These are phyloP conservation scores for Aphelinus atriplicis DNA, from an alignment of 1,140 invertebrate species.

Conservation along the genomic window DNA sequence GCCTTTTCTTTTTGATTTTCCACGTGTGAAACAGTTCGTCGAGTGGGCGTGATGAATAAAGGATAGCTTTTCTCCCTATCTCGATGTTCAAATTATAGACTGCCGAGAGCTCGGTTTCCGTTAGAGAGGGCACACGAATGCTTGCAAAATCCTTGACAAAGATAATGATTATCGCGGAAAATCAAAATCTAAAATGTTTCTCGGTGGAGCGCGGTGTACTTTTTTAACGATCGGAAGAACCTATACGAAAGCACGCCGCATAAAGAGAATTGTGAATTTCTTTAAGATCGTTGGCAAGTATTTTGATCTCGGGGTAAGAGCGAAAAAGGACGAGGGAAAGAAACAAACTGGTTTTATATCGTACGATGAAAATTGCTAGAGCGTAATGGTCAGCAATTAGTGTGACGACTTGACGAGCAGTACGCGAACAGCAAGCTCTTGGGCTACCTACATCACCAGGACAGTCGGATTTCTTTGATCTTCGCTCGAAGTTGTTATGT, in stretches of 20 bases:
- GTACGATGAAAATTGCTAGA: conserved; percentile 50
- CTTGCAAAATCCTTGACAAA: conserved; percentile 47
- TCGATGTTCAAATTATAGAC: too few relatives aligned
- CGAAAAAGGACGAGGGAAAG: background rate
- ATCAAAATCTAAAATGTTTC: background rate
- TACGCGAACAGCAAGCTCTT: conserved; percentile 41
- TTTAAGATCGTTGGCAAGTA: background rate
- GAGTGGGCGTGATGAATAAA: too few relatives aligned
- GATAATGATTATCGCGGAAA: conserved; percentile 45
- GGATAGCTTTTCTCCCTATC: too few relatives aligned
- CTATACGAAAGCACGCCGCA: background rate
- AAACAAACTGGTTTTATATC: conserved; percentile 34
- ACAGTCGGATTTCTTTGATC: conserved; percentile 50
- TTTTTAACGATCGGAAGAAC: too few relatives aligned
- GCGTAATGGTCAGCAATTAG: conserved; percentile 54
- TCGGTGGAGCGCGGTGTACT: too few relatives aligned
- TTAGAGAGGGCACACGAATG: conserved; percentile 13
- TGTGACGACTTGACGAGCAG: conserved; percentile 45
- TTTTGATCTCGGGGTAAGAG: background rate
- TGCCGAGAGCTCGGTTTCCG: too few relatives aligned
- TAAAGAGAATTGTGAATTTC: background rate
- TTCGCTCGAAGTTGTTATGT: conserved; percentile 25
- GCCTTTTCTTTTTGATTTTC: background rate
- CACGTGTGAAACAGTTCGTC: conserved; percentile 3
- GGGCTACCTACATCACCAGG: conserved; percentile 42